Evolutionary conservation across 2,113 vertebrate species (phyloP).

Genomic region (Albula goreensis): DNA sequence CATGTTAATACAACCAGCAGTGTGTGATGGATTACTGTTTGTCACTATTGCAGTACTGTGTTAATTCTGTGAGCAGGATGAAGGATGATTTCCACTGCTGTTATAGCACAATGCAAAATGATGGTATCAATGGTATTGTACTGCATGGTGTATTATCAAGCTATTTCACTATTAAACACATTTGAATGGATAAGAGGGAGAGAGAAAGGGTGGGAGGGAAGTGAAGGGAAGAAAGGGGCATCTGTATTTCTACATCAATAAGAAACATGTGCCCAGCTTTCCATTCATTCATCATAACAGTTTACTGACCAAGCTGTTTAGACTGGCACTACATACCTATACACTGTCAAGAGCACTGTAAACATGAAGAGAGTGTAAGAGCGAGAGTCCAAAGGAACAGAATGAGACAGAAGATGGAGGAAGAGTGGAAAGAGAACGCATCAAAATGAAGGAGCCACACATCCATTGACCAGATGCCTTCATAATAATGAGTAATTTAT

Average conservation of each 20-base stretch:
- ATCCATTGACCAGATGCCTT: background rate
- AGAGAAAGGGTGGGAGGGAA: slow-evolving; percentile 32
- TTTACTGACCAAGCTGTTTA: slow-evolving; percentile 60
- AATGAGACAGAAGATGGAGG: background rate
- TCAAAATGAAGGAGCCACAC: background rate
- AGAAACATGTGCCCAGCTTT: slow-evolving; percentile 65
- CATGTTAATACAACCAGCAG: background rate
- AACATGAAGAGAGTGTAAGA: slow-evolving; percentile 47
- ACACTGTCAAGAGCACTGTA: slow-evolving; percentile 61
- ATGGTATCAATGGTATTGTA: too few species aligned
- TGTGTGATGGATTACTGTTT: background rate
- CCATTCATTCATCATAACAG: slow-evolving; percentile 67
- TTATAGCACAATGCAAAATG: background rate
- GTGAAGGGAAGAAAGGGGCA: slow-evolving; percentile 1
- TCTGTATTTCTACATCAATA: slow-evolving; percentile 49
- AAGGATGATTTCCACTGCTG: background rate
- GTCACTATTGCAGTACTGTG: background rate
- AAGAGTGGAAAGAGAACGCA: background rate
- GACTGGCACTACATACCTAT: slow-evolving; percentile 61
- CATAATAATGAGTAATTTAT: background rate
- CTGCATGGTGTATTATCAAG: background rate
- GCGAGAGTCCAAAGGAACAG: slow-evolving; percentile 7
- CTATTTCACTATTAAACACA: background rate
- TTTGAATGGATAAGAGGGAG: slow-evolving; percentile 24
- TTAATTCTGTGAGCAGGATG: background rate